Evolutionary conservation across 2,888 invertebrate genomes (phyloP).

Genomic region (Nomada goodeniana): DNA sequence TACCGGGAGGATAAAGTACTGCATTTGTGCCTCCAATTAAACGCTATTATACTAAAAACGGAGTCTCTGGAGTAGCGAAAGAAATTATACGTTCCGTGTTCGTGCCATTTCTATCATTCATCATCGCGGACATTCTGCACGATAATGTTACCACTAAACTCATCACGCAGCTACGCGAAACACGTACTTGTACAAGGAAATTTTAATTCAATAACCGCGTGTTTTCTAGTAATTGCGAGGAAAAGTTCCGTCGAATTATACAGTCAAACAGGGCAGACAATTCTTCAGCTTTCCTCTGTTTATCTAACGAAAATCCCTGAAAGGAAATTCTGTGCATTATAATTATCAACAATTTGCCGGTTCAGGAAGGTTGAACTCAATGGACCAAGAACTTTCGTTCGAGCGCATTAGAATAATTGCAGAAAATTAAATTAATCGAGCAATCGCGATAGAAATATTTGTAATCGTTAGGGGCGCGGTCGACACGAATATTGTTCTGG

Average conservation of each 20-base stretch:
- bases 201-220: not conserved
- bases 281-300: constrained; percentile 61
- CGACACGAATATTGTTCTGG: not conserved
- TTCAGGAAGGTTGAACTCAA: not conserved
- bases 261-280: not conserved
- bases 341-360: constrained; percentile 16
- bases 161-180: not conserved
- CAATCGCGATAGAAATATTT: not conserved
- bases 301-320: constrained; percentile 20
- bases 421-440: not conserved
- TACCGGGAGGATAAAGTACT: not conserved
- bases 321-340: constrained; percentile 13
- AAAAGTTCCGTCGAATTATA: constrained; percentile 1
- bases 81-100: not conserved
- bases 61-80: not conserved
- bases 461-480: not conserved
- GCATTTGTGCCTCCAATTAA: not conserved
- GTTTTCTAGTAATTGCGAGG: not conserved
- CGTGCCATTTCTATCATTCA: not conserved
- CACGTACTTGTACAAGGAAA: not conserved
- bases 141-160: not conserved
- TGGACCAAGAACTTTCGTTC: not conserved
- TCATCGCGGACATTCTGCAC: not conserved
- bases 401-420: not conserved
- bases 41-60: not conserved